Base-by-base conservation (phyloP, 2,797 vertebrate species). In the Tragopan temminckii region DNA sequence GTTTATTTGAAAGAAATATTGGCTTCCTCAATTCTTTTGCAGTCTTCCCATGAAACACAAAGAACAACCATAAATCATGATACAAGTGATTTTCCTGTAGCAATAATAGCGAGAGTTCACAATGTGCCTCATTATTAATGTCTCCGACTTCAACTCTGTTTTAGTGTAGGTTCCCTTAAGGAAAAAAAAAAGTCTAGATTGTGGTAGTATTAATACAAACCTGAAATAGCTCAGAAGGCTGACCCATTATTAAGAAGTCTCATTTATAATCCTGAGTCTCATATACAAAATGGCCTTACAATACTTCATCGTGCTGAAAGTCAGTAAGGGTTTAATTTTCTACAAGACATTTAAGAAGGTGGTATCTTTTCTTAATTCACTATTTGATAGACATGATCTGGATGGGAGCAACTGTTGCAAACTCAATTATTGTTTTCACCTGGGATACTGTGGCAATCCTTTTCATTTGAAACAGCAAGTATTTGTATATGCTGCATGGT, bases 21-120 rank as follows among this genome's bases (percentile, higher is more conserved):
- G 74, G n/a, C 96, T 96, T 91, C 61, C 35, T 76, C 94, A 66
- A 61, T 95, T 95, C 63, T 96, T 97, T 95, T 91, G 66, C 91
- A 93, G 71, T 85, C 75, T 93, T 97, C 78, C 58, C 40, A 38
- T 88, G 92, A 95, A 83, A 40, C 68, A 80, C 84, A 81, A 88
- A 87, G 57, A 90, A 62, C 43, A 84, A 79, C 66, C 77, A 78
- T 96, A 93, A 97, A 96, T 97, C 84, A 94, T 15, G 21, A 71
- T 75, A 19, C 25, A 64, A 89, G 53, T n/a, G 42, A 53, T 90
- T 95, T 95, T 85, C 64, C 71, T 91, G 77, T 84, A 80, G 72
- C 88, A 86, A 79, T 80, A 84, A 11, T 87, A 90, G 85, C 80
- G 89, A 70, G 80, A 92, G 83, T 89, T 95, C 80, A 25, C 45